Evolutionary conservation across 2,888 invertebrate genomes (phyloP), one percentile per base, ranked within the genome.

Genomic region (Amphipyra berbera): DNA sequence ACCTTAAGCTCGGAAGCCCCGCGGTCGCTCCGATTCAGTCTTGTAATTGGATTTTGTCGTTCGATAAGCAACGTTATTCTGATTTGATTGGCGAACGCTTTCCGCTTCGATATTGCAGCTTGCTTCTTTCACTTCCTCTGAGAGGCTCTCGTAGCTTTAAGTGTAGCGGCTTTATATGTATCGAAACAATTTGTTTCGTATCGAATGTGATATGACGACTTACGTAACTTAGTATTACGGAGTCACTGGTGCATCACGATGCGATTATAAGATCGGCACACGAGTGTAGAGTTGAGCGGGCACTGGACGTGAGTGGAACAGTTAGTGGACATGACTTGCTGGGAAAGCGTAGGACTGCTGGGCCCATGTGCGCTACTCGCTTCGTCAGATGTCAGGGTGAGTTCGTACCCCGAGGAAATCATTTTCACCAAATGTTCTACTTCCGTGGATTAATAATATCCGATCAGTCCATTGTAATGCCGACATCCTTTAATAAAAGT

Each of bases 41-140:
- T 95, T 85, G 95, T 95, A 94, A 95, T 94, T 94, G 90, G 92
- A 92, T 94, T 93, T 92, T 92, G 84, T 90, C 92, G 91, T 92
- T 94, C 92, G 85, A 92, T 93, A 92, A 88, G 88, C 90, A 88
- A 90, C 90, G 88, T 90, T 90, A 85, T 89, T 89, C 88, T 90
- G 84, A 91, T 92, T 91, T 90, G 89, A 92, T 93, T 91, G 91
- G 90, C 87, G 84, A 90, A 88, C 86, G 94, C 94, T 93, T 93
- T 90, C 89, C 90, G 92, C 93, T 93, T 92, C 89, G 85, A 89
- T 88, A 90, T 90, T 88, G 83, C 89, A 90, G 90, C 93, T 92
- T 91, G 92, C 93, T 92, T 91, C 82, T 82, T 83, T 80, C 77
- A 85, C 87, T 88, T 89, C 88, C 86, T 88, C 78, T 81, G 78